Evolutionary conservation across 2,888 invertebrate genomes (phyloP), one percentile per base, ranked within the genome.

Genomic region (Globia sparganii): DNA sequence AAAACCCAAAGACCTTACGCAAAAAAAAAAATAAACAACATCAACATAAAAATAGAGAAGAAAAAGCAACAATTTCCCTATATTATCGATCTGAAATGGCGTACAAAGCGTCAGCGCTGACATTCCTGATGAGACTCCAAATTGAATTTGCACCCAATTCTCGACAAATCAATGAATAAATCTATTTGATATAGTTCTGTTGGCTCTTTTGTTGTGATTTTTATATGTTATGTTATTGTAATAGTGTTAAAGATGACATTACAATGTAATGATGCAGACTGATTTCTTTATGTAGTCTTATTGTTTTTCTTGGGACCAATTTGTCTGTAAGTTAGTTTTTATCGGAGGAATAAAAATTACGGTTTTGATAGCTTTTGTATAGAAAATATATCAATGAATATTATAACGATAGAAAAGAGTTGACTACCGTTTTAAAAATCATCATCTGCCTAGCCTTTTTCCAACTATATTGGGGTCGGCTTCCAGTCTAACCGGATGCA

Each of bases 71-170:
- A 28, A 46, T 71, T 70, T 68, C 5, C 34, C 37, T 34, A 21
- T 56, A 46, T 64, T 70, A 71, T 75, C 37, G 74, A 78, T 34
- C 25, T 37, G 66, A 46, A 75, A 71, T 65, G 18, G 77, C 40
- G 56, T 11, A 53, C 43, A 34, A 61, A 66, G 25, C 31, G 68
- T 83, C 84, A 78, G 78, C 73, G 71, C 31, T 66, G 78, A 71
- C 77, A 81, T 61, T 85, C 77, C 67, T 85, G 86, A 87, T 87
- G 85, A 85, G 73, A 73, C 34, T 68, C 64, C 64, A 81, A 87
- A 87, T 87, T 80, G 68, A 86, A 87, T 87, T 87, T 87, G 68
- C 78, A 85, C 79, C 86, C 86, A 72, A 87, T 87, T 87, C 77
- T 67, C 79, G 34, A 53, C 73, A 75, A 85, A 78, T 78, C 78